Evolutionary conservation across 1,140 invertebrate genomes (phyloP).

Genomic region (Cydia strobilella): DNA sequence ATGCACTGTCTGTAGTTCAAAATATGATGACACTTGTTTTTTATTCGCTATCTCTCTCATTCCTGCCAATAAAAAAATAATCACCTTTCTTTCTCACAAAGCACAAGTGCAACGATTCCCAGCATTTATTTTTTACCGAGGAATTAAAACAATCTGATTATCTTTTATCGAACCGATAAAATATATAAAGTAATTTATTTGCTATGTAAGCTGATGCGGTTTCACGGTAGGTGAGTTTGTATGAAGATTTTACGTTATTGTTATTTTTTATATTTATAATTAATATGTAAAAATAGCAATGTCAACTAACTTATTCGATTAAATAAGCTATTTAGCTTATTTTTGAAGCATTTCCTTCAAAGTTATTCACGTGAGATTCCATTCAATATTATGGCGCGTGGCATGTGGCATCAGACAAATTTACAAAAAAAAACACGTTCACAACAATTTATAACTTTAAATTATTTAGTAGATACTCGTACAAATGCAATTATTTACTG

Average conservation of each 20-base stretch:
- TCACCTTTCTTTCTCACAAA: conserved; percentile 23
- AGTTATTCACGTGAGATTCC: too few relatives aligned
- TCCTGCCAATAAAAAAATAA: not conserved
- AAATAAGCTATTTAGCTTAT: too few relatives aligned
- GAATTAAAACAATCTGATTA: conserved; percentile 75
- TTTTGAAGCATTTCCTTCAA: too few relatives aligned
- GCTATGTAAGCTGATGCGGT: conserved; percentile 64
- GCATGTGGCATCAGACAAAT: too few relatives aligned
- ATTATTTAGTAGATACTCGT: too few relatives aligned
- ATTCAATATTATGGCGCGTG: too few relatives aligned
- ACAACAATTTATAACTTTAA: too few relatives aligned
- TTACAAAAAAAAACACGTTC: too few relatives aligned
- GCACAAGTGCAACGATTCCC: conserved; percentile 61
- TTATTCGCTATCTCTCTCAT: conserved; percentile 21
- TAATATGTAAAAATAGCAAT: not conserved
- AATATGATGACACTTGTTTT: not conserved
- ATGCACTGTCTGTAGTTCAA: not conserved
- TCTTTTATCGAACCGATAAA: conserved; percentile 60
- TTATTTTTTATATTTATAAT: conserved; percentile 26
- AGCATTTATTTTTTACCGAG: conserved; percentile 52
- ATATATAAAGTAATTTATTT: conserved; percentile 59
- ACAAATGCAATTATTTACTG: too few relatives aligned
- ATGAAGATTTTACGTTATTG: conserved; percentile 49
- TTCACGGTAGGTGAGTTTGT: conserved; percentile 55
- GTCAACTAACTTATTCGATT: too few relatives aligned